phyloP scores from a whole-genome alignment of 2,113 vertebrate species.

The Tupaia tana region DNA sequence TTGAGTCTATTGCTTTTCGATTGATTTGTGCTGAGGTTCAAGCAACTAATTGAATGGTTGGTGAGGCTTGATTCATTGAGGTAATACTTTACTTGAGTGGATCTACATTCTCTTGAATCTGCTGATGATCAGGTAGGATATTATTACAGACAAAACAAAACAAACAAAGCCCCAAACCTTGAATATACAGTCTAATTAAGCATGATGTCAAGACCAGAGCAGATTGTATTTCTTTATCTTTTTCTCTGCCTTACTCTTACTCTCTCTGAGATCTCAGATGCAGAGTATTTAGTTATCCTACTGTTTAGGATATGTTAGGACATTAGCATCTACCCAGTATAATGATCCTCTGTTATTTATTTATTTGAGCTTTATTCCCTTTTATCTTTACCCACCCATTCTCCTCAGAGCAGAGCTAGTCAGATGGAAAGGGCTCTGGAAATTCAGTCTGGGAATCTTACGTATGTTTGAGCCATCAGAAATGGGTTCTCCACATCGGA shows the following conservation, averaged over 20 bases:
- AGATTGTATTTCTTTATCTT: background rate
- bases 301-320: background rate
- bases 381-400: background rate
- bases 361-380: background rate
- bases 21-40: constrained; percentile 44
- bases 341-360: background rate
- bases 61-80: constrained; percentile 16
- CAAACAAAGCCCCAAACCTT: background rate
- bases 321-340: background rate
- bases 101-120: constrained; percentile 34
- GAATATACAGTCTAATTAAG: background rate
- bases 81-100: background rate
- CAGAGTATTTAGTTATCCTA: background rate
- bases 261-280: background rate
- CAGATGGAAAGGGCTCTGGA: background rate
- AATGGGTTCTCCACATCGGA: background rate
- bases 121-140: background rate
- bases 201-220: background rate
- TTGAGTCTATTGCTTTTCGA: constrained; percentile 43
- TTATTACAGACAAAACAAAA: background rate
- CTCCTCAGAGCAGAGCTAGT: background rate
- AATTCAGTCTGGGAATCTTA: background rate
- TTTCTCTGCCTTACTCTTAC: background rate
- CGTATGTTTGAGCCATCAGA: too few species aligned
- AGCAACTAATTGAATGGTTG: background rate